Evolutionary conservation across 2,797 vertebrate species (phyloP), one percentile per base, ranked within the genome.

Genomic region (Nyctibius grandis): DNA sequence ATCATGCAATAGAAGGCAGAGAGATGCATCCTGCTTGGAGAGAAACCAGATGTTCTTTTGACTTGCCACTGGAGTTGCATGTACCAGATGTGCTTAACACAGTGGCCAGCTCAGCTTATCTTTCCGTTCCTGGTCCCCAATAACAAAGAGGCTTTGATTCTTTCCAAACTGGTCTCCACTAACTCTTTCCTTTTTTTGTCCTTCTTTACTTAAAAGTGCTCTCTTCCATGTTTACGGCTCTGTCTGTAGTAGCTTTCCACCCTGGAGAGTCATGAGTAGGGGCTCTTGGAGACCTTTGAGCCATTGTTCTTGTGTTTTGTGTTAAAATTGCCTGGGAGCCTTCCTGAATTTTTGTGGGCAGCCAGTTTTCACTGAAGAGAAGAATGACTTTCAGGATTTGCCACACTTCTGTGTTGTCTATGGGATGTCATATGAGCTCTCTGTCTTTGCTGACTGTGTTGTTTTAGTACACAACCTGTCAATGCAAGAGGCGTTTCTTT

Each of bases 401-500:
- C 44, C 17, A 53, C 5, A 0, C 45, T 67, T 64, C 9, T 3
- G 0, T 54, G 26, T 53, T 81, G n/a, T 72, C 65, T 57, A 0
- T 68, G 61, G 36, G 54, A 21, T n/a, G 56, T 73, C 19, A 12
- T 45, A 15, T 4, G 51, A 40, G 11, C 20, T 38, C 18, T 45
- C 57, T 83, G 47, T 38, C 36, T 87, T 77, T 91, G 72, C 68
- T 12, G 8, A 38, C 3, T 69, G 36, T 29, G 19, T 48, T 77
- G n/a, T 50, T 80, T 54, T 33, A 23, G 54, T 61, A 26, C 2
- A 21, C 33, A 76, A 5, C 28, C 45, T 91, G n/a, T 53, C 56
- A 68, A 26, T 56, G 20, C 26, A 28, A 54, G 65, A 67, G 33
- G 20, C 38, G 22, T 82, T 82, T 63, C 51, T 88, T 64, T 80